Evolutionary conservation across 2,888 invertebrate genomes (phyloP).

Genomic region (Agapostemon virescens): DNA sequence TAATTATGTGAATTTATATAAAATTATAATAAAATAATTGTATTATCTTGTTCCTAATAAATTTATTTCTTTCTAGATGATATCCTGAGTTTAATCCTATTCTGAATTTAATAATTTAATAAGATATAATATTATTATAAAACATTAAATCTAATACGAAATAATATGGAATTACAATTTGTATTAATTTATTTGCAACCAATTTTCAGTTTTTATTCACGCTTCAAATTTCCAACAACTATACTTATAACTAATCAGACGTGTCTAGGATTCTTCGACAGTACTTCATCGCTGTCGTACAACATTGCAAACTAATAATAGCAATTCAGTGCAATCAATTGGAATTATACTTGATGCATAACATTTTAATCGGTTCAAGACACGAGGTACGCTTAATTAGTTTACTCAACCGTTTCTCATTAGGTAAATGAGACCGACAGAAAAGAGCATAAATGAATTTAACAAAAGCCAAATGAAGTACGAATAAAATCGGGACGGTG

Average conservation of each 20-base stretch:
- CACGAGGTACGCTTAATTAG: not conserved
- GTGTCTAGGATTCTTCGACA: not conserved
- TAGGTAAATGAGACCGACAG: not conserved
- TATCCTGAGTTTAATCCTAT: not conserved
- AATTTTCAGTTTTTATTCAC: too few relatives aligned
- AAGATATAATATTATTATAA: not conserved
- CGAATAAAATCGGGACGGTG: not conserved
- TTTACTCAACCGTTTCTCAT: constrained; percentile 4
- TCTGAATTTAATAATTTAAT: not conserved
- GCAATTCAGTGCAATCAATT: not conserved
- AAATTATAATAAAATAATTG: too few relatives aligned
- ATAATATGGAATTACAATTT: not conserved
- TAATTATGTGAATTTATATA: not conserved
- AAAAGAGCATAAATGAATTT: not conserved
- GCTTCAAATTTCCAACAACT: not conserved
- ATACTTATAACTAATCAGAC: not conserved
- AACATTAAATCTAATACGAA: not conserved
- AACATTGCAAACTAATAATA: not conserved
- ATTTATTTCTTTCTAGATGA: not conserved
- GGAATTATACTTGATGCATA: not conserved
- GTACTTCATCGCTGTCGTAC: not conserved
- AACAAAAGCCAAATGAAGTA: not conserved
- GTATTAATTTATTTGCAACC: not conserved
- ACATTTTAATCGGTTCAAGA: not conserved
- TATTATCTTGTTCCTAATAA: too few relatives aligned